A percentile compares a stretch with the other conserved stretches of the same genome.
These are phyloP conservation scores for Junonia oenone DNA, from an alignment of 2,888 invertebrate species.

Conservation along the genomic window DNA sequence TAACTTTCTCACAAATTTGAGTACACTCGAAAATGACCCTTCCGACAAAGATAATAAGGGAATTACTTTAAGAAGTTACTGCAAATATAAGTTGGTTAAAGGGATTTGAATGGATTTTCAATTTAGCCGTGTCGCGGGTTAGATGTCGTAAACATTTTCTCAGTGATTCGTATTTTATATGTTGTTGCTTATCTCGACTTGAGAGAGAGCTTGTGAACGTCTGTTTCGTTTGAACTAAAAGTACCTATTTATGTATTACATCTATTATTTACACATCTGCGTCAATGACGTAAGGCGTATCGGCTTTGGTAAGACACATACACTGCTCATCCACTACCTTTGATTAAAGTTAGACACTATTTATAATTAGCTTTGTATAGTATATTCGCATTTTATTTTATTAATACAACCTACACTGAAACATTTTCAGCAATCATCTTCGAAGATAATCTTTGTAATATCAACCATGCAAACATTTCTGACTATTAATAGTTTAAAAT, in stretches of 20 bases:
- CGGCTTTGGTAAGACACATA: too few relatives aligned
- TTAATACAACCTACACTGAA: too few relatives aligned
- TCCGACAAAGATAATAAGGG: constrained; percentile 11
- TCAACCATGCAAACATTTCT: too few relatives aligned
- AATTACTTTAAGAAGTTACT: not conserved
- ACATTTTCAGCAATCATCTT: too few relatives aligned
- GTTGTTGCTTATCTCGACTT: constrained; percentile 20
- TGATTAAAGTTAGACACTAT: too few relatives aligned
- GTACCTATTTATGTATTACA: not conserved
- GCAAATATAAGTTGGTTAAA: constrained; percentile 15
- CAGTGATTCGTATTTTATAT: constrained; percentile 28
- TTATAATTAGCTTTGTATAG: too few relatives aligned
- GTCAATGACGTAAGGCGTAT: too few relatives aligned
- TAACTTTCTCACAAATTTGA: not conserved
- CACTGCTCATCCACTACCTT: too few relatives aligned
- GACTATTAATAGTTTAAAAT: too few relatives aligned
- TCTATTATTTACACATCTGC: not conserved
- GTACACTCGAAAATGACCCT: constrained; percentile 14
- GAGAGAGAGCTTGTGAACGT: constrained; percentile 8
- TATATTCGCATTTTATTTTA: too few relatives aligned
- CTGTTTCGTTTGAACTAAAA: constrained; percentile 2
- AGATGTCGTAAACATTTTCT: constrained; percentile 36
- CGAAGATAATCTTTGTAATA: too few relatives aligned
- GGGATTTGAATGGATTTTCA: constrained; percentile 38
- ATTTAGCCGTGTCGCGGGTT: constrained; percentile 38